A percentile compares a stretch with the other conserved stretches of the same genome.
These are phyloP conservation scores for Mactromeris polynyma DNA, from an alignment of 2,888 invertebrate genomes.

Conservation along the genomic window DNA sequence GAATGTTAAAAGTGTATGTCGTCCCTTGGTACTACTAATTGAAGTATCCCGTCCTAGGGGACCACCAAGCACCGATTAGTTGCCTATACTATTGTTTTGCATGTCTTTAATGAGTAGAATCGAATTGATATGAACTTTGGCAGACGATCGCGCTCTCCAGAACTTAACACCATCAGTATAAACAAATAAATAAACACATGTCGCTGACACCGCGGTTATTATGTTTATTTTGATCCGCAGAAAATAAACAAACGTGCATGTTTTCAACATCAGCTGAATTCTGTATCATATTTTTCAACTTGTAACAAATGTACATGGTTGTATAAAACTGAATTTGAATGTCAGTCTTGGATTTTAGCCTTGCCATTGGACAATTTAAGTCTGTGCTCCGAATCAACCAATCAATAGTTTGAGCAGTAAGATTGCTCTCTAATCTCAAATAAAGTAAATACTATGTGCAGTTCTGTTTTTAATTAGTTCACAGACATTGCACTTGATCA, in stretches of 20 bases:
- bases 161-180: background rate
- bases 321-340: too few species aligned
- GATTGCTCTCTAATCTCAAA: too few species aligned
- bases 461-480: too few species aligned
- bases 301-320: too few species aligned
- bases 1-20: background rate
- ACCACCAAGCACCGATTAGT: background rate
- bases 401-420: too few species aligned
- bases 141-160: background rate
- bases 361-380: too few species aligned
- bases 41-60: background rate
- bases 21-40: background rate
- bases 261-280: too few species aligned
- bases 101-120: background rate
- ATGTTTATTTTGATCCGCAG: background rate
- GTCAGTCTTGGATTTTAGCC: too few species aligned
- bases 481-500: too few species aligned
- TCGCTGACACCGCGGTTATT: background rate
- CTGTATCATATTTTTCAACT: too few species aligned
- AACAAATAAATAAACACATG: background rate
- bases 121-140: background rate
- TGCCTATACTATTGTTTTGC: background rate
- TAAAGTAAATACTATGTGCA: too few species aligned
- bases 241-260: background rate
- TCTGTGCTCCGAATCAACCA: too few species aligned